phyloP scores from a whole-genome alignment of 2,888 invertebrate species.

The Liopterus haemorrhoidalis region DNA sequence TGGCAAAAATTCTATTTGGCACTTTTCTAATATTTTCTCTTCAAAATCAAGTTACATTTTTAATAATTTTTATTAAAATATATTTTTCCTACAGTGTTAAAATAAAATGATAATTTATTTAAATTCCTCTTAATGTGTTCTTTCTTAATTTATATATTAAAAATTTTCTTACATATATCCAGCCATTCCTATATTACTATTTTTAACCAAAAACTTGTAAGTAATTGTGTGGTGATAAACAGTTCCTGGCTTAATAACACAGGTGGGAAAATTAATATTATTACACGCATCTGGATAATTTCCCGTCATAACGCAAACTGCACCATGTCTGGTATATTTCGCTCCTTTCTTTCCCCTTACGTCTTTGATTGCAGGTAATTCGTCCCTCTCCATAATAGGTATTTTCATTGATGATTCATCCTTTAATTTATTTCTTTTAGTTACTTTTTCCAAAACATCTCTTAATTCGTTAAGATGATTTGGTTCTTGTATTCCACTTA shows the following conservation, averaged over 20 bases:
- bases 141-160: background rate
- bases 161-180: conserved; percentile 5
- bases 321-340: conserved; percentile 67
- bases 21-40: too few species aligned
- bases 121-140: too few species aligned
- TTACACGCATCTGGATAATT: conserved; percentile 85
- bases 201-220: conserved; percentile 62
- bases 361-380: background rate
- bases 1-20: too few species aligned
- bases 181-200: conserved; percentile 26
- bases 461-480: conserved; percentile 5
- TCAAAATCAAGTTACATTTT: too few species aligned
- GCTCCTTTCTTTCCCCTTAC: conserved; percentile 63
- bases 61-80: too few species aligned
- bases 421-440: conserved; percentile 8
- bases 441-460: conserved; percentile 7
- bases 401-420: conserved; percentile 1
- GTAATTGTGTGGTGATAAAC: conserved; percentile 64
- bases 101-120: too few species aligned
- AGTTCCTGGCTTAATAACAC: conserved; percentile 64
- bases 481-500: background rate
- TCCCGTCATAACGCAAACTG: conserved; percentile 82
- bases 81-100: too few species aligned
- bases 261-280: conserved; percentile 67
- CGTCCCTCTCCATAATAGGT: conserved; percentile 1